These are phyloP conservation scores for Odontamblyopus rebecca DNA, from an alignment of 2,797 vertebrate species.

Conservation along the genomic window DNA sequence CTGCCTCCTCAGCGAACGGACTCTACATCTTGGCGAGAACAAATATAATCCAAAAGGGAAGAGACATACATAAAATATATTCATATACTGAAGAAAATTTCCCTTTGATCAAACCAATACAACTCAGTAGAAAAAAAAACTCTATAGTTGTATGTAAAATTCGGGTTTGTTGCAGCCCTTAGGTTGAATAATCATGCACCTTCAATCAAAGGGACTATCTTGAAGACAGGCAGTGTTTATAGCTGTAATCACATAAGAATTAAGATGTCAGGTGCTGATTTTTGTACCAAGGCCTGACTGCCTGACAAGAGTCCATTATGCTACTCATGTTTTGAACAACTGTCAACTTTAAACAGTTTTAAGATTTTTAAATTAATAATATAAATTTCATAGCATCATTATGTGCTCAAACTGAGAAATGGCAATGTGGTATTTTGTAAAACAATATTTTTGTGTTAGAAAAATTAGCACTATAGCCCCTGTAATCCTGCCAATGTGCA, in stretches of 20 bases:
- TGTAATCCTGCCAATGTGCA: conserved; percentile 25
- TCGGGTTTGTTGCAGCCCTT: conserved; percentile 3
- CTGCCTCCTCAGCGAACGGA: conserved; percentile 6
- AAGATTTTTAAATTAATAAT: not conserved
- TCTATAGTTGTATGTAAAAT: not conserved
- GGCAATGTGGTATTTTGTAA: conserved; percentile 12
- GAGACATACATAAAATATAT: conserved; percentile 21
- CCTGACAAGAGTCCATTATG: conserved; percentile 48
- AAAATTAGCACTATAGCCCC: conserved; percentile 50
- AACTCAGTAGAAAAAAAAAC: not conserved
- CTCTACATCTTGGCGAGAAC: conserved; percentile 37
- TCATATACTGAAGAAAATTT: conserved; percentile 11
- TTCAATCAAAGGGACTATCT: conserved; percentile 28
- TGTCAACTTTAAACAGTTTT: conserved; percentile 29
- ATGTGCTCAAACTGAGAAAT: conserved; percentile 13
- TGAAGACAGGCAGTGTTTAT: conserved; percentile 35
- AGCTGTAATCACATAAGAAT: conserved; percentile 53
- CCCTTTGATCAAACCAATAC: not conserved
- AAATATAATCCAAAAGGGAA: conserved; percentile 26
- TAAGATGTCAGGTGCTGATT: conserved; percentile 40
- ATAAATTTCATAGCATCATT: not conserved
- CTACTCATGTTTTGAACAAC: conserved; percentile 29
- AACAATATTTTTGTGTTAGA: conserved; percentile 12
- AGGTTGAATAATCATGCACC: conserved; percentile 13
- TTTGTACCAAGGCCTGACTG: conserved; percentile 36